Base-by-base conservation (phyloP, 2,888 invertebrate genomes). In the Ormyrus labotus region DNA sequence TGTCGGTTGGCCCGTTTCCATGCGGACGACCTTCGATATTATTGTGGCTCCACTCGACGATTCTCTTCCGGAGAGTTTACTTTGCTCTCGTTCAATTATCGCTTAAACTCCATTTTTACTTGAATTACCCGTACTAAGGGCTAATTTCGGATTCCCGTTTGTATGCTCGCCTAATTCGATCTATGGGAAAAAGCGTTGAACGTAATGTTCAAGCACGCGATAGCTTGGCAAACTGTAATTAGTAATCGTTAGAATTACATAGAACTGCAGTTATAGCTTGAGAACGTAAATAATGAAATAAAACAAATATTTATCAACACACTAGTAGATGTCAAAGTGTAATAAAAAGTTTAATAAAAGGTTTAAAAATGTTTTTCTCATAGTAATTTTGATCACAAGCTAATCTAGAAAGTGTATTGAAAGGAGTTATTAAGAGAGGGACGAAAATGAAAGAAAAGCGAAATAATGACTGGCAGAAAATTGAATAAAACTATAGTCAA, bases 1-100 rank as follows among this genome's bases (percentile, higher is more conserved):
- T 87, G 88, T 86, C 85, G 87, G 84, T 85, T 87, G 86, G 87
- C 84, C 83, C 85, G 86, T 86, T 89, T 88, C 86, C 85, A 85
- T 84, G 83, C 86, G 85, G 83, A 84, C 83, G 85, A 86, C 85
- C 85, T 83, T 80, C 81, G 81, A 73, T 75, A 83, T 85, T 84
- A 84, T 84, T 84, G 82, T 78, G 82, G 69, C 69, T 72, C 34
- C 65, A 8, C 45, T 60, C 55, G 9, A n/a, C 61, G 34, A 48
- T 64, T 19, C 19, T 70, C 19, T 51, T 65, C n/a, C 19, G 19
- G 19, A 19, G n/a, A 69, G 81, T 79, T 81, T 82, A 80, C 79
- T 76, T 76, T 75, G 65, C 76, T 73, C 68, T 81, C 69, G 71
- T 80, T 82, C 71, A 82, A 82, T 82, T 82, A 80, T 78, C 80